Percentiles rank a stretch among this genome's conserved stretches.
These are phyloP conservation scores for Hetaerina titia DNA, from an alignment of 2,888 invertebrate species.

Conservation along the genomic window DNA sequence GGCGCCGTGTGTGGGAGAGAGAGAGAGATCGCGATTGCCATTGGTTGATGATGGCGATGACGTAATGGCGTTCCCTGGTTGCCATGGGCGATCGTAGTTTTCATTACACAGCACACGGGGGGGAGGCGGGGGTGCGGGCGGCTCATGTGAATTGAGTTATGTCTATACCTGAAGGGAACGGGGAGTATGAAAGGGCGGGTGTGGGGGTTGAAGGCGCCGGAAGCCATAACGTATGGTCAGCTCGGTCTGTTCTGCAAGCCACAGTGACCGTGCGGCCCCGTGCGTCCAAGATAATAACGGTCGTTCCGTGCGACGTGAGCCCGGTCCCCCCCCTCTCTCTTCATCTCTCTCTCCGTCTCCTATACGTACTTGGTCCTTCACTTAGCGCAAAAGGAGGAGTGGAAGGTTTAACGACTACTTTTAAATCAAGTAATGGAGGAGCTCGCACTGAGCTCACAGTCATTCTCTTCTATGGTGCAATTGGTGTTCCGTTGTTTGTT, in stretches of 20 bases:
- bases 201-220: neutral
- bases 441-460: neutral
- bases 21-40: neutral
- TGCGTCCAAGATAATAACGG: neutral
- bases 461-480: neutral
- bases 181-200: neutral
- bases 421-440: neutral
- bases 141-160: slow-evolving; percentile 16
- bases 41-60: slow-evolving; percentile 28
- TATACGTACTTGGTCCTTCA: neutral
- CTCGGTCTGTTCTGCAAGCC: neutral
- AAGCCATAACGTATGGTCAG: neutral
- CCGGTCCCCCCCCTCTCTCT: neutral
- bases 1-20: neutral
- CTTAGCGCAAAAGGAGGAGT: neutral
- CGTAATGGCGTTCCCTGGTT: slow-evolving; percentile 33
- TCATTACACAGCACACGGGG: neutral
- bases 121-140: neutral
- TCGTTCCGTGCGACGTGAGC: neutral
- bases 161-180: neutral
- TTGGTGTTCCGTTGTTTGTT: neutral
- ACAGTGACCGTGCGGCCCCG: neutral
- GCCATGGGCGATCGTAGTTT: slow-evolving; percentile 28
- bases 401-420: slow-evolving; percentile 2
- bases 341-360: neutral